Percentiles rank a stretch among this genome's conserved stretches.
Evolutionary conservation across 2,888 invertebrate genomes (phyloP).

Genomic region (Linyphia triangularis): DNA sequence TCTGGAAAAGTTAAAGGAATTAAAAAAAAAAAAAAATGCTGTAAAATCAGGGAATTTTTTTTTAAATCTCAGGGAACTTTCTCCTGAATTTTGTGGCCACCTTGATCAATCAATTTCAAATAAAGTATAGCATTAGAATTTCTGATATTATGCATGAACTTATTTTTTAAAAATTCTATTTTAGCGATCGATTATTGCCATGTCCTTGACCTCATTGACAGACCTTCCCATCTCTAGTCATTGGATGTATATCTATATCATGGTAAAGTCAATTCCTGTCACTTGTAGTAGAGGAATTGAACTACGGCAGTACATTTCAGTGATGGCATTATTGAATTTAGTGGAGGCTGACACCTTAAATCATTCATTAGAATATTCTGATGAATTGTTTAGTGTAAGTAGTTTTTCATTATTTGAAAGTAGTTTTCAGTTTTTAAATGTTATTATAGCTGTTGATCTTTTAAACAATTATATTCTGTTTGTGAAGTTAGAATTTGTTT

Average conservation of each 20-base stretch:
- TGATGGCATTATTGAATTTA: neutral
- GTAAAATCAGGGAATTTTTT: too few species aligned
- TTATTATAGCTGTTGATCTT: neutral
- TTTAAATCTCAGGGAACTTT: too few species aligned
- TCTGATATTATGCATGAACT: too few species aligned
- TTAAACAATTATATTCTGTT: neutral
- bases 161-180: neutral
- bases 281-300: neutral
- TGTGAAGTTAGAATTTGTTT: neutral
- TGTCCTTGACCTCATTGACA: neutral
- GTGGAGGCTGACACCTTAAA: neutral
- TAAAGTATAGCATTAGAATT: too few species aligned
- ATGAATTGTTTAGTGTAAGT: conserved; percentile 5
- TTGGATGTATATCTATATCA: neutral
- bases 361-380: neutral
- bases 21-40: too few species aligned
- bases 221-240: neutral
- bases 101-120: too few species aligned
- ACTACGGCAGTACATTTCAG: neutral
- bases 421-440: neutral
- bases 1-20: too few species aligned
- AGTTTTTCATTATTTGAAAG: neutral
- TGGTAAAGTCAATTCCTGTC: neutral
- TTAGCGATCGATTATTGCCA: neutral
- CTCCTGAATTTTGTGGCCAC: neutral